Evolutionary conservation across 2,113 vertebrate species (phyloP).

Genomic region (Cygnus atratus): DNA sequence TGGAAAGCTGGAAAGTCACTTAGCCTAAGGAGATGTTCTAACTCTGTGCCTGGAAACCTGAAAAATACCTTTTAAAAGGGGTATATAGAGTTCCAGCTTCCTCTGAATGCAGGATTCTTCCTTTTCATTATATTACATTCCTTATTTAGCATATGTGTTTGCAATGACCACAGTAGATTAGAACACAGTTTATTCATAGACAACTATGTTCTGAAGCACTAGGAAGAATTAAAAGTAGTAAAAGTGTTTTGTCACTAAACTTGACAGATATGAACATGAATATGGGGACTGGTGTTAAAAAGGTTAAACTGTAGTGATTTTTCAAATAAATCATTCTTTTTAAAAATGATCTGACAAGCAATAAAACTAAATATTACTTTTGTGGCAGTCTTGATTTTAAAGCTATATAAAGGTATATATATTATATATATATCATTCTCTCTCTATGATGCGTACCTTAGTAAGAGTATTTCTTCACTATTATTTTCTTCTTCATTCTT

Average conservation of each 20-base stretch:
- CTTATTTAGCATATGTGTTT: not conserved
- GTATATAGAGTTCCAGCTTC: not conserved
- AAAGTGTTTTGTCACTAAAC: not conserved
- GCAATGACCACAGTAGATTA: not conserved
- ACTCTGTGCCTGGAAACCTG: not conserved
- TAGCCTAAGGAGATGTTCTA: not conserved
- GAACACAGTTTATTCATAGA: not conserved
- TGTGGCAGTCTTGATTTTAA: not conserved
- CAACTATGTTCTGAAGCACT: not conserved
- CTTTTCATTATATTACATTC: not conserved
- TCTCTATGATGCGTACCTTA: not conserved
- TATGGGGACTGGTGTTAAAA: not conserved
- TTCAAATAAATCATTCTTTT: not conserved
- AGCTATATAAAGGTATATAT: not conserved
- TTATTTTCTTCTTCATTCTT: not conserved
- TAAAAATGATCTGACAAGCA: not conserved
- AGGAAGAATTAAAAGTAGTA: not conserved
- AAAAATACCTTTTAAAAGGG: not conserved
- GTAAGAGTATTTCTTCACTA: not conserved
- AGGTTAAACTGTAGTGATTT: not conserved
- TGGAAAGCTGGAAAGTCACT: not conserved
- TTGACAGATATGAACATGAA: not conserved
- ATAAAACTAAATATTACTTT: not conserved
- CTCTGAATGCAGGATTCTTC: not conserved
- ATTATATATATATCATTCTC: not conserved